A percentile compares a stretch with the other conserved stretches of the same genome.
Evolutionary conservation across 1,140 invertebrate genomes (phyloP).

Genomic region (Heliothis virescens): DNA sequence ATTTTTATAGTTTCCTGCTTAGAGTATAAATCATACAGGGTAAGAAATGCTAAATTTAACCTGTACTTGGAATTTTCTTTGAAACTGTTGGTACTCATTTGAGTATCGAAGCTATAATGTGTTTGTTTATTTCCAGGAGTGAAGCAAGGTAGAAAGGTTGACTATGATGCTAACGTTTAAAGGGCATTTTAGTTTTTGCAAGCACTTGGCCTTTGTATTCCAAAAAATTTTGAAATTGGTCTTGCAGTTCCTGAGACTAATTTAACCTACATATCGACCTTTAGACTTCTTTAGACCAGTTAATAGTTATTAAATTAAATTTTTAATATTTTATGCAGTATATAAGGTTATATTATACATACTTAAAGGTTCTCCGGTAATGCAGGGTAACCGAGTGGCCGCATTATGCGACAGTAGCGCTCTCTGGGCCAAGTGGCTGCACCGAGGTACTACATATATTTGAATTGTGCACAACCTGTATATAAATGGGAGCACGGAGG

Average conservation of each 20-base stretch:
- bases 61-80: not conserved
- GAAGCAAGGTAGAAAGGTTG: too few species aligned
- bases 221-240: too few species aligned
- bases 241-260: too few species aligned
- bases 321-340: not conserved
- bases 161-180: too few species aligned
- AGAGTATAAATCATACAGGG: constrained; percentile 22
- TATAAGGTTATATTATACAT: constrained; percentile 6
- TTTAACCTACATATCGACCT: too few species aligned
- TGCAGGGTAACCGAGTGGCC: constrained; percentile 50
- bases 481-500: not conserved
- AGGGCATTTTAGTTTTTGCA: too few species aligned
- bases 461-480: not conserved
- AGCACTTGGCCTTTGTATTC: too few species aligned
- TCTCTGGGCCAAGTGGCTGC: constrained; percentile 39
- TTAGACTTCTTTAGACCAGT: too few species aligned
- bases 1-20: constrained; percentile 46
- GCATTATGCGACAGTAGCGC: constrained; percentile 52
- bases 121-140: too few species aligned
- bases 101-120: too few species aligned
- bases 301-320: too few species aligned
- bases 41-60: not conserved
- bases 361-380: constrained; percentile 31
- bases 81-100: not conserved
- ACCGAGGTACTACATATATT: constrained; percentile 20